Evolutionary conservation across 2,797 vertebrate species (phyloP).

Genomic region (Pseudomugil tenellus): DNA sequence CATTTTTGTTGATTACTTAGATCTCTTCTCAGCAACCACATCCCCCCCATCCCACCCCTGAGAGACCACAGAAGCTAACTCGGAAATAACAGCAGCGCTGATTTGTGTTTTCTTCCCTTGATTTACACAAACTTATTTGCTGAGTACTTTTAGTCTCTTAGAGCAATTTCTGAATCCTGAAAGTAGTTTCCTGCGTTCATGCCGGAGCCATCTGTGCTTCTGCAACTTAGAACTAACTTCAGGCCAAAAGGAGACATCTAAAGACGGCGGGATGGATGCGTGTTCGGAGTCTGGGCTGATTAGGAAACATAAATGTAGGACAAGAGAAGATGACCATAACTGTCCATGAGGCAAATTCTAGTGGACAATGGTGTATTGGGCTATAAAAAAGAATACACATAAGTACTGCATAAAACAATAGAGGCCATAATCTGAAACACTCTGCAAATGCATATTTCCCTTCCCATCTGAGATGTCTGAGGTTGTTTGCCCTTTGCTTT

Average conservation of each 20-base stretch:
- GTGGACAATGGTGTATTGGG: slow-evolving; percentile 39
- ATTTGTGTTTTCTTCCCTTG: slow-evolving; percentile 54
- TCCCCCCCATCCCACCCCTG: slow-evolving; percentile 9
- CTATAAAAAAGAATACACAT: slow-evolving; percentile 17
- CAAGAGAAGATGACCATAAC: slow-evolving; percentile 44
- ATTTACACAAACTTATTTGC: slow-evolving; percentile 58
- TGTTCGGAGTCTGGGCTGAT: slow-evolving; percentile 59
- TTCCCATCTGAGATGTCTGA: slow-evolving; percentile 74
- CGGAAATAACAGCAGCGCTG: slow-evolving; percentile 63
- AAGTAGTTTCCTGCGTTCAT: slow-evolving; percentile 52
- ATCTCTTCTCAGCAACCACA: slow-evolving; percentile 60
- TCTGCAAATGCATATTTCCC: slow-evolving; percentile 65
- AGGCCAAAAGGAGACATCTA: slow-evolving; percentile 50
- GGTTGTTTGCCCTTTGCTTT: slow-evolving; percentile 73
- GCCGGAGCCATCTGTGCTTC: slow-evolving; percentile 57
- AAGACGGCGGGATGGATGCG: slow-evolving; percentile 45
- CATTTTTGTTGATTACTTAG: slow-evolving; percentile 67
- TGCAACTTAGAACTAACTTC: slow-evolving; percentile 55
- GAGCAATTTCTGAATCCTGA: slow-evolving; percentile 40
- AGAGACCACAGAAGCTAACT: slow-evolving; percentile 62
- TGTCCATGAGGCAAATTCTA: slow-evolving; percentile 40
- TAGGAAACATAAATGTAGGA: slow-evolving; percentile 62
- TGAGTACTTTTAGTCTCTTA: slow-evolving; percentile 33
- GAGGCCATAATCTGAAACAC: slow-evolving; percentile 72
- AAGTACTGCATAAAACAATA: slow-evolving; percentile 62